These are phyloP conservation scores for Busseola fusca DNA, from an alignment of 2,888 invertebrate species.

Conservation along the genomic window DNA sequence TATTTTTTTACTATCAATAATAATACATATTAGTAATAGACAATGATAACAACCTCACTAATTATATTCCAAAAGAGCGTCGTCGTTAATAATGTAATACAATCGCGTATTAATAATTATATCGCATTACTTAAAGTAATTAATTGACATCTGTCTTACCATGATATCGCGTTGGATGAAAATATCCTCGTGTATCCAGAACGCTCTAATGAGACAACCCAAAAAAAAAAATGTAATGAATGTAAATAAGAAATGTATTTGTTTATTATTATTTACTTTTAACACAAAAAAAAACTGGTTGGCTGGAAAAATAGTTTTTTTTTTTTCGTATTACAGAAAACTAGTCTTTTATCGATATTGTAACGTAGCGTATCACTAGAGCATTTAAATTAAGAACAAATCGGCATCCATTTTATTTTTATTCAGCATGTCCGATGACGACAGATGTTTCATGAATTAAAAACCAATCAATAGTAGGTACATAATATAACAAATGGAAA, in stretches of 20 bases:
- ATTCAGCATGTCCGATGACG: neutral
- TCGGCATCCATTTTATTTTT: slow-evolving; percentile 16
- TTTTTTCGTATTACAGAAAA: neutral
- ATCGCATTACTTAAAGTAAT: slow-evolving; percentile 37
- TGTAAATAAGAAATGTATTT: neutral
- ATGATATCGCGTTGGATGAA: slow-evolving; percentile 35
- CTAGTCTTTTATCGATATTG: neutral
- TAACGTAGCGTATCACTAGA: slow-evolving; percentile 10
- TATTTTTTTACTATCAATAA: neutral
- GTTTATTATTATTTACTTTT: neutral
- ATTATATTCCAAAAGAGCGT: slow-evolving; percentile 24
- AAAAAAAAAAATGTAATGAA: slow-evolving; percentile 22
- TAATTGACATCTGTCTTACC: slow-evolving; percentile 43
- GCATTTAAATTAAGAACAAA: slow-evolving; percentile 14
- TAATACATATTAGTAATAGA: slow-evolving; percentile 1
- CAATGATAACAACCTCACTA: slow-evolving; percentile 34
- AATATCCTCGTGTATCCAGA: slow-evolving; percentile 34
- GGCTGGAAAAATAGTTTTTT: neutral
- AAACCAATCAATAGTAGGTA: slow-evolving; percentile 11
- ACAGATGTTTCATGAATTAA: slow-evolving; percentile 1
- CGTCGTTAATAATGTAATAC: slow-evolving; percentile 7
- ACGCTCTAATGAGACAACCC: slow-evolving; percentile 32
- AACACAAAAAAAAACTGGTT: no score
- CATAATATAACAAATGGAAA: slow-evolving; percentile 7
- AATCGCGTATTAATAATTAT: slow-evolving; percentile 20